Base-by-base conservation (phyloP, 1,140 invertebrate genomes). In the Cyclina sinensis region DNA sequence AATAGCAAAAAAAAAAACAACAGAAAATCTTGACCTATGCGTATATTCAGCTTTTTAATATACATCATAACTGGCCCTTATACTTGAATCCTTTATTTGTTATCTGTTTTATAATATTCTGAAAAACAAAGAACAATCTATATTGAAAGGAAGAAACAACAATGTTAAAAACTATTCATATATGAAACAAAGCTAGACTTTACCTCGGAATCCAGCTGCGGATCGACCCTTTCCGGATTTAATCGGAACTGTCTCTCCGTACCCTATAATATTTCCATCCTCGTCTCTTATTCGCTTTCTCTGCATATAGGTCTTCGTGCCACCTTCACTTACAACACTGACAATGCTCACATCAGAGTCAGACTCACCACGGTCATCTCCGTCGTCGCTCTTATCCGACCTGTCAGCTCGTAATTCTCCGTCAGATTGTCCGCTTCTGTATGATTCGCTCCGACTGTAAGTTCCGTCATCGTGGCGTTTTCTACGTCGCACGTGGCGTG, bases 271-370 rank as follows among this genome's bases (percentile, higher is more conserved):
- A 35, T 94, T 94, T 0, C 94, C 94, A 32, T 95, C 85, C 11
- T 86, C 92, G 80, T 95, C 94, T 68, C 93, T 81, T 30, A 95
- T 91, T 74, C 93, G 90, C 81, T 94, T 93, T 85, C 89, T 93
- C 43, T 92, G 80, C 65, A 92, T 92, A 7, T 86, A 87, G 24
- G 79, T 85, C 14, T 82, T 70, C 5, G 94, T 95, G 2, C 94
- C 95, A 21, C 94, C 95, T 27, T 92, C 94, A 86, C 94, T 95
- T 0, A 93, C 92, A 24, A 94, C 94, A 88, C 94, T 95, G 76
- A 87, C 93, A 80, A 95, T 94, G 86, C 94, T 95, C 74, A 95
- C 91, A 1, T 94, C 95, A 18, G 54, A 80, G 18, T 30, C 24
- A 5, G 9, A 9, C 4, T 92, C 86, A 89, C 90, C 79, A 39